Base-by-base conservation (phyloP, 2,113 vertebrate genomes). In the Colinus virginianus region DNA sequence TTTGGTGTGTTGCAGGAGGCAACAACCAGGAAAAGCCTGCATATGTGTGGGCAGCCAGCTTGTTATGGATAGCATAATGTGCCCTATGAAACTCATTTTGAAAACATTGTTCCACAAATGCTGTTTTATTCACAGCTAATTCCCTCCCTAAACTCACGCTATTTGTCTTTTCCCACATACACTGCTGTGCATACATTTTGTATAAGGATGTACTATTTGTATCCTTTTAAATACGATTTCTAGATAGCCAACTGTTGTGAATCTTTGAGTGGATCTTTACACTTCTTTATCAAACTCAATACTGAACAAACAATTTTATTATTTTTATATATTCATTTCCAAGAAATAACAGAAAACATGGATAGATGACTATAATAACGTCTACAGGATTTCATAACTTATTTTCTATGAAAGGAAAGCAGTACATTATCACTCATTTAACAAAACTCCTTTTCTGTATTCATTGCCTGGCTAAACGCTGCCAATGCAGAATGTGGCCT, bases 321-420 rank as follows among this genome's bases (percentile, higher is more conserved):
- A 75, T 72, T 95, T 94, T 69, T 42, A 48, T 84, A 46, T 23
- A 12, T 48, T 70, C 32, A 55, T 55, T 51, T 72, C 42, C 69
- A 66, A 69, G 51, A 71, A 94, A 93, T 85, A 45, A 86, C 96
- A 82, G 63, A 94, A 96, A 96, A 85, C 66, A 92, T 28, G 56
- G 83, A 83, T 74, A 34, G 15, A 71, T 94, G 93, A 95, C 72
- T 94, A 46, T 83, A 88, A 51, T n/a, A 11, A 5, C 42, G 55
- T 22, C 46, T 68, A 68, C 2, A 6, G 5, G 32, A 8, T 40
- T 68, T 64, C 64, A 36, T 36, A 87, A 71, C 20, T 10, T 32
- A 25, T 15, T 46, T 61, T 46, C 22, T 45, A 26, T 19, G 22
- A 91, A 83, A 88, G 45, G 34, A 92, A 94, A 78, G 38, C 13